Conservation (phyloP, 2,113 vertebrate species). For the Tychaedon coryphoeus region DNA sequence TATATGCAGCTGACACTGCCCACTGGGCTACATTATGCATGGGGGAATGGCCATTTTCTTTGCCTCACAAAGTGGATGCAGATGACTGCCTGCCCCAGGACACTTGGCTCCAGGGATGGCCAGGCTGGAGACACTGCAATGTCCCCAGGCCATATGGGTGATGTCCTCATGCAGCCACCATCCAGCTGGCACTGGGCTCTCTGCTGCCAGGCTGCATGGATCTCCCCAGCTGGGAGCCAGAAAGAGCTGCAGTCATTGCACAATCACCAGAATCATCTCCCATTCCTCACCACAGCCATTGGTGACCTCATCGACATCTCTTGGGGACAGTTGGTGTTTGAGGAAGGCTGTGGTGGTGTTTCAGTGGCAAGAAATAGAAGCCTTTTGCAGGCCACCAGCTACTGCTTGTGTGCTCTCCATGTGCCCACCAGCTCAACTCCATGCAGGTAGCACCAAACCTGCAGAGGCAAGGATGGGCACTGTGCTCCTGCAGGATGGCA, state of each 20-base stretch:
- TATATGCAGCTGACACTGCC: not conserved
- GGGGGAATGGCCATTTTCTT: not conserved
- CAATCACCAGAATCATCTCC: not conserved
- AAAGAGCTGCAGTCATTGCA: not conserved
- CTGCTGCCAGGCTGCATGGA: fast-evolving
- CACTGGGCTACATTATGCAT: fast-evolving
- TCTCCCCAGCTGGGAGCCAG: not conserved
- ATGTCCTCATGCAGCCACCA: not conserved
- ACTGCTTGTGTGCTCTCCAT: not conserved
- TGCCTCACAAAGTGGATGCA: not conserved
- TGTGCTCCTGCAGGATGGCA: fast-evolving
- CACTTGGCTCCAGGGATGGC: not conserved
- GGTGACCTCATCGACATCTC: fast-evolving
- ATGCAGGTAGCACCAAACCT: not conserved
- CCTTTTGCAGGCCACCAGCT: not conserved
- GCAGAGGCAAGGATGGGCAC: fast-evolving
- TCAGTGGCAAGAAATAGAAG: not conserved
- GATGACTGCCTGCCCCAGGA: not conserved
- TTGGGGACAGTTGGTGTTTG: not conserved
- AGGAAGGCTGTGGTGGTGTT: not conserved
- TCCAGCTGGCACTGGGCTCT: not conserved
- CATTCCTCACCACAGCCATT: not conserved
- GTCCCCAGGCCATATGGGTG: not conserved
- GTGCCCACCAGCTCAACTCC: not conserved
- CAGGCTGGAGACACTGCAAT: not conserved